A percentile compares a stretch with the other conserved stretches of the same genome.
phyloP scores from a whole-genome alignment of 2,797 vertebrate species.

The Furcifer pardalis region DNA sequence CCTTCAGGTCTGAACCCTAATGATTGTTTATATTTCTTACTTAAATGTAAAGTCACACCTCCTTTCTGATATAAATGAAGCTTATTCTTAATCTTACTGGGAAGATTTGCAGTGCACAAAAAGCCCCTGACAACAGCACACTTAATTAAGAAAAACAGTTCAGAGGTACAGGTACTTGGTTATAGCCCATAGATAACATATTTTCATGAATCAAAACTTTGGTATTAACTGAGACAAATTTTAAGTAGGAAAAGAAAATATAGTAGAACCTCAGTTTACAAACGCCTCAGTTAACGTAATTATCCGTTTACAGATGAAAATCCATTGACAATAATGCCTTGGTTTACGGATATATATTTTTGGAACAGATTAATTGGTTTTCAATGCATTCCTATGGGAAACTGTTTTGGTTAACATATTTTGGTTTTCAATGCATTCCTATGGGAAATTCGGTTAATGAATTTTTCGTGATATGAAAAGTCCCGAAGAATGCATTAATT shows the following conservation, averaged over 20 bases:
- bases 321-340: too few relatives aligned
- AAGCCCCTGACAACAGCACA: neutral
- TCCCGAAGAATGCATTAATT: too few relatives aligned
- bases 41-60: neutral
- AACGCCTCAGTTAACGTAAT: too few relatives aligned
- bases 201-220: neutral
- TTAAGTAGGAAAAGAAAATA: neutral
- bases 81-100: neutral
- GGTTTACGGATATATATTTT: too few relatives aligned
- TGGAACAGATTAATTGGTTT: too few relatives aligned
- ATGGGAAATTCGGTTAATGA: too few relatives aligned
- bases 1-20: neutral
- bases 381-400: too few relatives aligned
- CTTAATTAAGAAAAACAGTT: neutral
- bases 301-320: too few relatives aligned
- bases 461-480: too few relatives aligned
- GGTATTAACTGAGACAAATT: neutral
- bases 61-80: neutral
- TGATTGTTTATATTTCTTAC: neutral
- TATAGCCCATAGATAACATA: neutral
- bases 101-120: neutral
- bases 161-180: neutral
- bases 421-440: too few relatives aligned
- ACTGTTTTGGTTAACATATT: too few relatives aligned
- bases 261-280: too few relatives aligned